phyloP scores from a whole-genome alignment of 2,888 invertebrate genomes.

The Lysandra coridon region DNA sequence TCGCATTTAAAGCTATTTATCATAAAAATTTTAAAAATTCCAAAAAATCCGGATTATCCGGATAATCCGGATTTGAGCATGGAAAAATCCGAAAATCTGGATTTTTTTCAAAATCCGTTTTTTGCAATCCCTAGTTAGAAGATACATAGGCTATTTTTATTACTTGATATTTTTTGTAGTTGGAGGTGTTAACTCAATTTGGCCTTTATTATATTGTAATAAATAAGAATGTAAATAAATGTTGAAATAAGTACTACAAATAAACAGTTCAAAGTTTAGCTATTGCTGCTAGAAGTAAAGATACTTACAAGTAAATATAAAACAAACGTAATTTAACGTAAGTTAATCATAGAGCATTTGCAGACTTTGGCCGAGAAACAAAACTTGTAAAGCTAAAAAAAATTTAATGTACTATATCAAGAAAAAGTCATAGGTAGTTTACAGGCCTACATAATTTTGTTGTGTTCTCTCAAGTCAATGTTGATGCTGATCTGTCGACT shows the following conservation, averaged over 20 bases:
- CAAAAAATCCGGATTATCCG: no score
- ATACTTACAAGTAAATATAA: background rate
- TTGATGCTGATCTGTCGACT: background rate
- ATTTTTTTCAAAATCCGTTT: no score
- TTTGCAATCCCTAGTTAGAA: no score
- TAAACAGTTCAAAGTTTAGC: background rate
- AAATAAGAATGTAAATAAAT: background rate
- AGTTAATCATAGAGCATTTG: background rate
- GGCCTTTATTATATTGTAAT: background rate
- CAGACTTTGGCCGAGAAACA: background rate
- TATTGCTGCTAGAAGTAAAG: background rate
- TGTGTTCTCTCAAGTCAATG: background rate
- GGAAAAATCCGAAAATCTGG: no score
- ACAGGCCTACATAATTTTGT: no score
- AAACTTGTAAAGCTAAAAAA: background rate
- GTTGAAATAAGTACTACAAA: constrained; percentile 12
- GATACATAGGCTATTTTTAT: background rate
- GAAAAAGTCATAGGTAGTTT: background rate
- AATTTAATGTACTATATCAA: background rate
- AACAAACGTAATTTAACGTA: background rate
- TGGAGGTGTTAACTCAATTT: constrained; percentile 7
- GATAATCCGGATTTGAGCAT: no score
- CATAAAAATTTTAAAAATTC: no score
- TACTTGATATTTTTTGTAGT: background rate
- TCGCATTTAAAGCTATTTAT: no score